These are phyloP conservation scores for Dipodomys merriami DNA, from an alignment of 2,113 vertebrate genomes.

Conservation along the genomic window DNA sequence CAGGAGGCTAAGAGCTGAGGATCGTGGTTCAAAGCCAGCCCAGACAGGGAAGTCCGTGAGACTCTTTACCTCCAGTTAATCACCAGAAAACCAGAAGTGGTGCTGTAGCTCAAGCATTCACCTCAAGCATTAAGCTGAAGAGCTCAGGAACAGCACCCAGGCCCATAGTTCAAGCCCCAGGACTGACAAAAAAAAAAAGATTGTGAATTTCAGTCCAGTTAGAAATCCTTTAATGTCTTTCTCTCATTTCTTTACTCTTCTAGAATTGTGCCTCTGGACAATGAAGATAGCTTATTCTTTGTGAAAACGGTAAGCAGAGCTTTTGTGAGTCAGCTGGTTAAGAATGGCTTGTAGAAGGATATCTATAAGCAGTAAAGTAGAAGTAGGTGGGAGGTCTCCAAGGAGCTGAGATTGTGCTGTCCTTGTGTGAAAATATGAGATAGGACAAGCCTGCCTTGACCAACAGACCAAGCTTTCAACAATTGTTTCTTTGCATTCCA, in stretches of 20 bases:
- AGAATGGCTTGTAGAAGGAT: not conserved
- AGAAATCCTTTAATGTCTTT: not conserved
- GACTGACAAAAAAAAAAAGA: not conserved
- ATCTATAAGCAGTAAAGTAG: not conserved
- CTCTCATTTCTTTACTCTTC: conserved; percentile 47
- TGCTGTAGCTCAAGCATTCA: no score
- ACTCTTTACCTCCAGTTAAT: no score
- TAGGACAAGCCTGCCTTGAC: not conserved
- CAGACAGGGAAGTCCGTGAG: no score
- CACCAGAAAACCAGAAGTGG: no score
- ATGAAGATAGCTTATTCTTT: conserved; percentile 88
- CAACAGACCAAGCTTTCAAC: not conserved
- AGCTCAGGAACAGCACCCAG: no score
- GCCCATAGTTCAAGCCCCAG: no score
- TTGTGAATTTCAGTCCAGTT: not conserved
- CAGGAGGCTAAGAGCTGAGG: no score
- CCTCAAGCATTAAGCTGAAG: no score
- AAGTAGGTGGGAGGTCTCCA: not conserved
- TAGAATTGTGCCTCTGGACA: conserved; percentile 91
- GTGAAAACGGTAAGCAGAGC: conserved; percentile 93
- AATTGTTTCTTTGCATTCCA: not conserved
- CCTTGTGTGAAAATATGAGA: not conserved
- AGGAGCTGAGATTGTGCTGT: not conserved
- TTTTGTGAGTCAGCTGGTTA: conserved; percentile 7
- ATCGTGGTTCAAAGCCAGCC: no score